These are phyloP conservation scores for Adineta ricciae DNA, from an alignment of 2,888 invertebrate species.

Conservation along the genomic window DNA sequence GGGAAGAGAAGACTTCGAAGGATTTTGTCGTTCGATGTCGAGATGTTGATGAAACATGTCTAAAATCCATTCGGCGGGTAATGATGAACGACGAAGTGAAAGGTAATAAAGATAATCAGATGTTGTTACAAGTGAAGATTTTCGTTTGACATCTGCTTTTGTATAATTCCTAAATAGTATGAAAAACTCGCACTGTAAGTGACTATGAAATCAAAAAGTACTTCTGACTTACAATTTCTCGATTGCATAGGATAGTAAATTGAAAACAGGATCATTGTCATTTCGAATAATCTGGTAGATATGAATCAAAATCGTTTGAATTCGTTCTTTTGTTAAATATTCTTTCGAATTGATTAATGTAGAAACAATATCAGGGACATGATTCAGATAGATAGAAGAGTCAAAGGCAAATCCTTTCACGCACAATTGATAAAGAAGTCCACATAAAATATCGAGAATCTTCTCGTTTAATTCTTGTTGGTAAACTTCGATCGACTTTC, in stretches of 20 bases:
- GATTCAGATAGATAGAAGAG: not conserved
- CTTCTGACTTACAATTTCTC: not conserved
- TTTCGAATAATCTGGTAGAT: not conserved
- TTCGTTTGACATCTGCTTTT: not conserved
- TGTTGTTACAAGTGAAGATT: not conserved
- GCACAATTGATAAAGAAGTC: not conserved
- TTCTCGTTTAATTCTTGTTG: constrained; percentile 7
- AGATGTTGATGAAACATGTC: not conserved
- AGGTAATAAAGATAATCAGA: not conserved
- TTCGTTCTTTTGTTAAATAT: not conserved
- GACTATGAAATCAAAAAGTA: too few relatives aligned
- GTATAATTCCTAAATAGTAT: not conserved
- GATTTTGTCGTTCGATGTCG: not conserved
- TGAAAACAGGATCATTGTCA: not conserved
- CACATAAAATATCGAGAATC: not conserved
- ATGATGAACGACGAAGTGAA: not conserved
- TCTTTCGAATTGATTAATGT: not conserved
- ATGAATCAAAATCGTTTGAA: not conserved
- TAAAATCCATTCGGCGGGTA: not conserved
- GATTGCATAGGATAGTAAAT: not conserved
- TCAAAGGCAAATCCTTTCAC: not conserved
- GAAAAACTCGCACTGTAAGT: too few relatives aligned
- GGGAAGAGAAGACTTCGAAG: too few relatives aligned
- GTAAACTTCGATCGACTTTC: not conserved
- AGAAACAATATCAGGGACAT: not conserved